phyloP scores from a whole-genome alignment of 2,113 vertebrate species.

The Ahaetulla prasina region DNA sequence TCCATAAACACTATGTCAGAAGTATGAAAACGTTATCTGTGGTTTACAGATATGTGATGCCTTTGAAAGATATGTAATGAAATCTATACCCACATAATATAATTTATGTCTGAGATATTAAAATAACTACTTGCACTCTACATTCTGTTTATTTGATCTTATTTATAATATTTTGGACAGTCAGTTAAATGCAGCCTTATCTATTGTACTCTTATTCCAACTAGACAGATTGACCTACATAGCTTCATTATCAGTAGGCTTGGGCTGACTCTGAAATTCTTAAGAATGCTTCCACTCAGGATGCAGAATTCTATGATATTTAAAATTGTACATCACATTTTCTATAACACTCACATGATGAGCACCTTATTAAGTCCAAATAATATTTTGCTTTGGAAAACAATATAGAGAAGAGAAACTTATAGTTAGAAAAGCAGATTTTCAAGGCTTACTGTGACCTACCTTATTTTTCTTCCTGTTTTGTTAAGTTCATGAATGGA shows the following conservation, averaged over 20 bases:
- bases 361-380: constrained; percentile 2
- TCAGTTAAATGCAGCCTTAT: neutral
- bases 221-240: neutral
- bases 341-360: neutral
- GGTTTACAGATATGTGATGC: neutral
- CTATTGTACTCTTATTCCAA: neutral
- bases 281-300: neutral
- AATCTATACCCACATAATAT: neutral
- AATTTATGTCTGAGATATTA: constrained; percentile 19
- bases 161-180: constrained; percentile 11
- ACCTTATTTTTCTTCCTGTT: neutral
- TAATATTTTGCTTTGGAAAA: neutral
- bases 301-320: neutral
- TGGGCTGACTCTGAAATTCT: neutral
- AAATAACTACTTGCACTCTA: neutral
- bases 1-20: neutral
- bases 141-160: neutral
- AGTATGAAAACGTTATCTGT: neutral
- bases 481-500: constrained; percentile 26
- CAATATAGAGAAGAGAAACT: neutral
- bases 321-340: neutral
- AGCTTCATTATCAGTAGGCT: neutral
- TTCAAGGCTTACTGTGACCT: constrained; percentile 33
- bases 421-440: constrained; percentile 20
- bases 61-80: constrained; percentile 13